Percentiles rank a stretch among this genome's conserved stretches.
These are phyloP conservation scores for Clavelina lepadiformis DNA, from an alignment of 23 tunicate species.

Conservation along the genomic window DNA sequence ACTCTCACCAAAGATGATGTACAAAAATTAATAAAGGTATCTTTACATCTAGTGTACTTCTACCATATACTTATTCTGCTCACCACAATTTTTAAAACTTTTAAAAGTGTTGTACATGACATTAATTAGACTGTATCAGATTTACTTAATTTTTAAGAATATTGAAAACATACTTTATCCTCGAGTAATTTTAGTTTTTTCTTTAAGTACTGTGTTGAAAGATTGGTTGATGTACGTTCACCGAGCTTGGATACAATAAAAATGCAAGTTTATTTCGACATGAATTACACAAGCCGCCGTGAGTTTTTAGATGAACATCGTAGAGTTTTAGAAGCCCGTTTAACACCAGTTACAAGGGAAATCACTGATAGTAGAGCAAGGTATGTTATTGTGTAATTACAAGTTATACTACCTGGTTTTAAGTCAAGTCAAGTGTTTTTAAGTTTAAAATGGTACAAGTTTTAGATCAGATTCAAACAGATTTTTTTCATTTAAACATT, in stretches of 20 bases:
- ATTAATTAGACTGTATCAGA: no score
- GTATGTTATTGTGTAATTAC: no score
- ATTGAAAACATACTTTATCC: no score
- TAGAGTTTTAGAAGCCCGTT: constrained; percentile 84
- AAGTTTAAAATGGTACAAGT: no score
- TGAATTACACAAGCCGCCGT: constrained; percentile 91
- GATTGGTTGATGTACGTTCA: constrained; percentile 73
- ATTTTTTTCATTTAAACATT: no score
- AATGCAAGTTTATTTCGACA: constrained; percentile 99
- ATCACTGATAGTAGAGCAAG: constrained; percentile 92
- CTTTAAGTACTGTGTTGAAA: constrained; percentile 70
- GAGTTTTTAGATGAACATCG: constrained; percentile 95
- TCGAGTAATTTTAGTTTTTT: no score
- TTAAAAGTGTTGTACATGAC: no score
- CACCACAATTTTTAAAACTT: no score
- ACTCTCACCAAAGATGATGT: constrained; percentile 97
- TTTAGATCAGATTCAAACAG: no score
- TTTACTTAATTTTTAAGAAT: no score
- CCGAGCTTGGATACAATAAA: constrained; percentile 95
- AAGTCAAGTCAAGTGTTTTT: no score
- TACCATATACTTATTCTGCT: neutral
- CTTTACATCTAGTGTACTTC: neutral
- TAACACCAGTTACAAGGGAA: constrained; percentile 86
- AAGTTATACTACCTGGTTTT: no score
- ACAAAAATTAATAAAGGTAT: constrained; percentile 73